Evolutionary conservation across 2,888 invertebrate genomes (phyloP).

Genomic region (Cantharis lateralis): DNA sequence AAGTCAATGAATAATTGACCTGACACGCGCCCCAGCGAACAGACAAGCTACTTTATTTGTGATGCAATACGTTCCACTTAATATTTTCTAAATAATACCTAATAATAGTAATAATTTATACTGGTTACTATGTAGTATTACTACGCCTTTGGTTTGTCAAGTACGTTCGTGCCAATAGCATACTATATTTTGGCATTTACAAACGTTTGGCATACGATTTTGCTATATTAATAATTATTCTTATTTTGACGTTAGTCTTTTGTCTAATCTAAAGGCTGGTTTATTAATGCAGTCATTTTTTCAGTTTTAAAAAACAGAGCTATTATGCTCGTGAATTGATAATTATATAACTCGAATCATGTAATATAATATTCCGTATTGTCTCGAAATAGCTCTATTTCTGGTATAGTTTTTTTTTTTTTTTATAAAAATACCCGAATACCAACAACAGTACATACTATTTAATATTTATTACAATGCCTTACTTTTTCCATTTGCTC

Average conservation of each 20-base stretch:
- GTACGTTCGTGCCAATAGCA: not conserved
- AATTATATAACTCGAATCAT: not conserved
- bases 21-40: constrained; percentile 22
- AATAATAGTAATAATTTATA: constrained; percentile 1
- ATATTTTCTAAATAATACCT: constrained; percentile 8
- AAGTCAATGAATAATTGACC: constrained; percentile 31
- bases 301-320: not conserved
- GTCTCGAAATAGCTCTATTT: not conserved
- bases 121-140: constrained; percentile 1
- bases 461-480: not conserved
- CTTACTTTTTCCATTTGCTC: not conserved
- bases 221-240: not conserved
- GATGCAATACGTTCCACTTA: constrained; percentile 28
- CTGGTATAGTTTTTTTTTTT: not conserved
- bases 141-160: not conserved
- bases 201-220: not conserved
- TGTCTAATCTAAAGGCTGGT: not conserved
- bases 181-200: not conserved
- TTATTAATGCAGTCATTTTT: not conserved
- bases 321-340: not conserved
- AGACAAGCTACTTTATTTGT: constrained; percentile 23
- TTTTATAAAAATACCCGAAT: not conserved
- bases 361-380: not conserved
- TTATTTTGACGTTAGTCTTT: not conserved
- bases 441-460: not conserved